Evolutionary conservation across 2,888 invertebrate species (phyloP), one percentile per base, ranked within the genome.

Genomic region (Orchesella flavescens): DNA sequence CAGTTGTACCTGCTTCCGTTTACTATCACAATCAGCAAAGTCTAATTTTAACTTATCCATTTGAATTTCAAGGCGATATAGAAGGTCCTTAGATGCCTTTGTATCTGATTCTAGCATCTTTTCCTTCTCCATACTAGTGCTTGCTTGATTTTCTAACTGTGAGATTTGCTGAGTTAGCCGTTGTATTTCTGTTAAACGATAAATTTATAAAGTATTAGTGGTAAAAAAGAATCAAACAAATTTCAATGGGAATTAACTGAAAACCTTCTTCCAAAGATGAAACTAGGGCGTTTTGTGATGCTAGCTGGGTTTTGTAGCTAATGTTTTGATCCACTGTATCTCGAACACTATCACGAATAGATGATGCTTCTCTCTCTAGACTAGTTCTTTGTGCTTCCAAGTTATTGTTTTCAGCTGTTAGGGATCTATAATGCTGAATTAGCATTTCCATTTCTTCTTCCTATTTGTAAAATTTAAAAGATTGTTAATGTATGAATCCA

Each of bases 401-500:
- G 12, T 61, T 77, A 10, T 63, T 81, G 46, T 86, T 86, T 78
- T 87, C 88, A 19, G 76, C 46, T 12, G 84, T 72, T 43, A 88
- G 73, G 5, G 83, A 46, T 75, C 84, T 73, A 49, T 87, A 88
- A 46, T 87, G 87, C 23, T 87, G 86, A 15, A 88, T 81, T 5
- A 87, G 21, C 7, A 53, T 68, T 53, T 87, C 86, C 83, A 87
- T 59, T 68, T 88, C 88, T 74, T 88, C 87, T 57, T 88, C 87
- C 86, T 87, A 43, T 9, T 71, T 34, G 34, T n/a, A n/a, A n/a
- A n/a, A n/a, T n/a, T n/a, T n/a, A n/a, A n/a, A n/a, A n/a, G n/a
- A n/a, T n/a, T n/a, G n/a, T n/a, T n/a, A n/a, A n/a, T n/a, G n/a
- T n/a, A n/a, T n/a, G n/a, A n/a, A n/a, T n/a, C n/a, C n/a, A n/a